Evolutionary conservation across 2,113 vertebrate species (phyloP), one percentile per base, ranked within the genome.

Genomic region (Neolamprologus ventralis): DNA sequence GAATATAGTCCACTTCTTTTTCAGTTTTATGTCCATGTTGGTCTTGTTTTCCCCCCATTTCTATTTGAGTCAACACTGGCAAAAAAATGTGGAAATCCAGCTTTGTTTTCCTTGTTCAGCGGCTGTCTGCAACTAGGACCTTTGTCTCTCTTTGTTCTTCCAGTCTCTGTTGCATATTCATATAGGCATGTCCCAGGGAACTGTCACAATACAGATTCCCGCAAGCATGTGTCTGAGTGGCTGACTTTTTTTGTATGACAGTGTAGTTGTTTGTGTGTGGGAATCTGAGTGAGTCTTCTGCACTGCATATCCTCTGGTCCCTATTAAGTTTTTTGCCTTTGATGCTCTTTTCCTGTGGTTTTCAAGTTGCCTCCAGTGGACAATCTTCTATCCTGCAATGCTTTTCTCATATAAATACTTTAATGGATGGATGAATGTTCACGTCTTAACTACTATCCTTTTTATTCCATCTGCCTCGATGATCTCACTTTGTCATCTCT

Each of bases 311-410:
- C 23, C 81, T 73, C 82, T 87, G 81, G 82, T 86, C 83, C 55
- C 60, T 83, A 82, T 90, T 82, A 91, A 91, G 79, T 33, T 54
- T 80, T 87, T 88, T 79, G 80, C 83, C 90, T 94, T 92, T 94
- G 89, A 93, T 94, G 88, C 68, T 91, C 65, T 85, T 89, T 87
- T 87, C 87, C 87, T 88, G 87, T 19, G 35, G 91, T 83, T 91
- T 87, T 21, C 86, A 90, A 80, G 84, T 81, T 93, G 92, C 68
- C 40, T 89, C 81, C 91, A 68, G 85, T 91, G 73, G 83, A 88
- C 85, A 86, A 14, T 87, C 84, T 63, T 84, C 68, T 86, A 55
- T 71, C 79, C 58, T 57, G 26, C 71, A 42, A 63, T 84, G 55
- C 58, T 75, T 58, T 60, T 81, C 81, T 71, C 35, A 65, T 60